Evolutionary conservation across 2,888 invertebrate genomes (phyloP), one percentile per base, ranked within the genome.

Genomic region (Flabesymbios commensalis): DNA sequence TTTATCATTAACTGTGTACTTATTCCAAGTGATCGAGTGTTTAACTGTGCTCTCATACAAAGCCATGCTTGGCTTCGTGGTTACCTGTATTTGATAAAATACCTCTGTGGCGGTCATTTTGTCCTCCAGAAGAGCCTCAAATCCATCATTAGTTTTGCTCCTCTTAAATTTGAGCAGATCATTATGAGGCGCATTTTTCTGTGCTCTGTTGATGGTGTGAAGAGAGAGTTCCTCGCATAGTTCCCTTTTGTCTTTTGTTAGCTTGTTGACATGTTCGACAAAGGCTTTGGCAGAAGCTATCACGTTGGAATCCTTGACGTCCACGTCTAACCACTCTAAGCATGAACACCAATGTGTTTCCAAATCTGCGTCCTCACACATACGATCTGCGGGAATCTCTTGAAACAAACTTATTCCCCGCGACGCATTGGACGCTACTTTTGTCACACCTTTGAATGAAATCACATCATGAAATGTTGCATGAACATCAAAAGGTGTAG

Each of bases 321-420:
- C 80, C 0, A 93, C 83, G 54, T 87, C 85, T 65, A 87, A 82
- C 95, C 95, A 96, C n/a, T 88, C 87, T 1, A 95, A 85, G 77
- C 97, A 97, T 0, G 94, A 90, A 79, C 97, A 97, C 96, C 96
- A 97, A 79, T 97, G 96, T 0, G 94, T 90, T 78, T 94, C 94
- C 61, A 97, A 91, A 57, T 89, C 92, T 0, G 96, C 96, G 79
- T 93, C 89, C 3, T 88, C 87, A 79, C 95, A 95, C 4, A 90
- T 90, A 26, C 95, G 86, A 69, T 89, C 88, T 10, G 83, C 75
- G 0, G 94, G 90, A 26, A 82, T 75, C 56, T 72, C 68, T 36
- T 64, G 60, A 61, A 83, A 77, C 33, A 81, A 67, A 57, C 80
- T 81, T 42, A 79, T 74, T 3, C 77, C 78, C 51, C 63, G 28